Evolutionary conservation across 2,888 invertebrate species (phyloP).

Genomic region (Fragum fragum): DNA sequence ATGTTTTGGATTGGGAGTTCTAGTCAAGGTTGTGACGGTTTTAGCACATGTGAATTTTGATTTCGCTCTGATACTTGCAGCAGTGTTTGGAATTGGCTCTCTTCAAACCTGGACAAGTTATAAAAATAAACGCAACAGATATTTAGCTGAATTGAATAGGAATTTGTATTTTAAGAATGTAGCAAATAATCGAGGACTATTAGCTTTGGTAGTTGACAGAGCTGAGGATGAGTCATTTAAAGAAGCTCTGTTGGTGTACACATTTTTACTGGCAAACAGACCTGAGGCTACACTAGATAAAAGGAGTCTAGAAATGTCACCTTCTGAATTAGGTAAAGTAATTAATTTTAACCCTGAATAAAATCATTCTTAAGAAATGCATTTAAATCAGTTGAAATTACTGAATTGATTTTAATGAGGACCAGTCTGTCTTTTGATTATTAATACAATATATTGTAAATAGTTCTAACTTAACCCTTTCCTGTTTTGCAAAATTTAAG

Average conservation of each 20-base stretch:
- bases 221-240: slow-evolving; percentile 86
- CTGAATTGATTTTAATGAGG: no score
- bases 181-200: slow-evolving; percentile 85
- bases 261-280: slow-evolving; percentile 81
- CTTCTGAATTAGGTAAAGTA: slow-evolving; percentile 60
- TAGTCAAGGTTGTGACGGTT: slow-evolving; percentile 81
- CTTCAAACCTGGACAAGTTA: slow-evolving; percentile 78
- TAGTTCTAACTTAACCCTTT: no score
- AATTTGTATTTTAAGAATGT: slow-evolving; percentile 85
- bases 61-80: slow-evolving; percentile 79
- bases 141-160: slow-evolving; percentile 81
- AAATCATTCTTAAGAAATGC: no score
- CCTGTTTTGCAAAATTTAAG: no score
- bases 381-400: no score
- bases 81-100: slow-evolving; percentile 75
- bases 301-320: slow-evolving; percentile 59
- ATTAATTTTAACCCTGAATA: no score
- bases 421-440: no score
- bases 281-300: slow-evolving; percentile 66
- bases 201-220: slow-evolving; percentile 84
- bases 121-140: slow-evolving; percentile 80
- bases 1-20: slow-evolving; percentile 74
- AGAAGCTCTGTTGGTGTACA: slow-evolving; percentile 83
- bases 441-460: no score
- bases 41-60: slow-evolving; percentile 77